Evolutionary conservation across 2,888 invertebrate genomes (phyloP).

Genomic region (Eupithecia subumbrata): DNA sequence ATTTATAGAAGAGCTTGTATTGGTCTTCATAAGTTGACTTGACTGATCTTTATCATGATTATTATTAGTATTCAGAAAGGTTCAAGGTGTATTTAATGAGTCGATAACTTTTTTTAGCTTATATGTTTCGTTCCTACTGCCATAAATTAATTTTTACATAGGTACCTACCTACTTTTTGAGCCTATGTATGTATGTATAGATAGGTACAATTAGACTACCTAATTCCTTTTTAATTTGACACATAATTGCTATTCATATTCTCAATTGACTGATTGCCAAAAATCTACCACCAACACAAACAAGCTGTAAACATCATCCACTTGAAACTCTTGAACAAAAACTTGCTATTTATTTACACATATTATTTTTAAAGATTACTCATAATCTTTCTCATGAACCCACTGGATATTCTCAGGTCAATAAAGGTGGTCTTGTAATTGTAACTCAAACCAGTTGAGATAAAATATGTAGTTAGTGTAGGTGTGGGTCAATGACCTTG

Average conservation of each 20-base stretch:
- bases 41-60: conserved; percentile 44
- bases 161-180: not conserved
- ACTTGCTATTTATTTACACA: not conserved
- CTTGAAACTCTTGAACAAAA: conserved; percentile 1
- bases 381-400: not conserved
- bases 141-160: not conserved
- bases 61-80: conserved; percentile 28
- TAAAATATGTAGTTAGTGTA: conserved; percentile 24
- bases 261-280: not conserved
- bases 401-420: not conserved
- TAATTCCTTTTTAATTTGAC: not conserved
- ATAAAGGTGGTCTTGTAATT: conserved; percentile 13
- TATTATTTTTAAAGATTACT: not conserved
- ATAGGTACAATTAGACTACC: not conserved
- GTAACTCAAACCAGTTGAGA: conserved; percentile 22
- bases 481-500: conserved; percentile 28
- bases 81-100: conserved; percentile 39
- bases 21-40: conserved; percentile 58
- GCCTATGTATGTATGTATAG: not conserved
- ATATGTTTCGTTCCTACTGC: not conserved
- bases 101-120: conserved; percentile 31
- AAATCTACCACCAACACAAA: not conserved
- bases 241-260: not conserved
- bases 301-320: not conserved
- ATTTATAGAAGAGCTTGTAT: conserved; percentile 70